Evolutionary conservation across 2,888 invertebrate species (phyloP), one percentile per base, ranked within the genome.

Genomic region (Mythimna loreyi): DNA sequence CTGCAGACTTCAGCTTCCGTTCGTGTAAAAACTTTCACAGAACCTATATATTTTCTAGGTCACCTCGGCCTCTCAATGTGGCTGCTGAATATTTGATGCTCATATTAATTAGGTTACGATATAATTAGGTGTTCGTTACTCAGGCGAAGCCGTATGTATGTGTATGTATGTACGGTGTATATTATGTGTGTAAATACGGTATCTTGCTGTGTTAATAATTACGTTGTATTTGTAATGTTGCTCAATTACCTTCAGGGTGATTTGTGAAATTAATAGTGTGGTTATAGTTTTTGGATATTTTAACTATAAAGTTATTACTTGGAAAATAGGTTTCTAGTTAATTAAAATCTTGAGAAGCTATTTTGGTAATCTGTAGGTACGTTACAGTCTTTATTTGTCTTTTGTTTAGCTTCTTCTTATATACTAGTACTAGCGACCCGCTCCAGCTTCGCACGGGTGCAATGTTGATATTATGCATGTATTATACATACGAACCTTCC

Each of bases 81-180:
- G 55, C n/a, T 30, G n/a, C 23, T 64, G 47, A 76, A 79, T 82
- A 73, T 67, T 75, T 75, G 58, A 80, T 71, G 58, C 61, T 63
- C 40, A 23, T 65, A 76, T 80, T 81, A 82, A 81, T 80, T 72
- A 77, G 58, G 65, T 73, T 72, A 72, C 67, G 45, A 68, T 63
- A 71, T 82, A 82, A 81, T 81, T 79, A 80, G 59, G 65, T 53
- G 45, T 43, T 67, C 58, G 76, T 72, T 61, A 67, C 66, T 56
- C 56, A 52, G 33, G 59, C 56, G 78, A 66, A 78, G 59, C 73
- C 65, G 13, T 78, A 64, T n/a, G 11, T 57, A 36, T 43, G 19
- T n/a, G 40, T 72, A 72, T 43, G 25, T 74, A 43, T 1, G 3
- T 53, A 45, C n/a, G 19, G 21, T 1, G 28, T 50, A 33, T 52